Base-by-base conservation (phyloP, 2,888 invertebrate genomes). In the Ecliptopera silaceata region DNA sequence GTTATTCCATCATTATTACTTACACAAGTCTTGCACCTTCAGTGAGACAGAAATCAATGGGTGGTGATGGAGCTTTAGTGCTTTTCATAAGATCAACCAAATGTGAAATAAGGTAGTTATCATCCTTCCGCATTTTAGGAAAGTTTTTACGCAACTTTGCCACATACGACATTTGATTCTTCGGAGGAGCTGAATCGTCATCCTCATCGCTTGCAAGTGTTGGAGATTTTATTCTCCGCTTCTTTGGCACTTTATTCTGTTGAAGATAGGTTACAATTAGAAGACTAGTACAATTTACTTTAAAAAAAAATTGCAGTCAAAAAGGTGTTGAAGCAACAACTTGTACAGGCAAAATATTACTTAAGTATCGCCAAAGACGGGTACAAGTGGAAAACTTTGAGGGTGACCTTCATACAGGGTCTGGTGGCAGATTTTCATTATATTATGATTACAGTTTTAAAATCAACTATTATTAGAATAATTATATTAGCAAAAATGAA, bases 71-170 rank as follows among this genome's bases (percentile, higher is more conserved):
- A 1, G 78, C 69, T 36, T 79, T 82, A 0, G 75, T 64, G 20
- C 61, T 67, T 44, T 75, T 75, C 88, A 89, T 88, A 0, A 84
- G 76, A 42, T 75, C 74, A 4, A 77, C 73, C 11, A 90, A 61
- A 3, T 79, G 76, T 8, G 72, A 64, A 0, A 88, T 64, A 1
- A 90, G 64, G 6, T 71, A 60, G 1, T 80, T 71, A 3, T 70
- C 61, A 59, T 86, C 69, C 0, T 73, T 61, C n/a, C 59, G 66
- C 42, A 88, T 59, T 29, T 85, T 81, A 0, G 79, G 80, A 56
- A 81, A 77, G 18, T 74, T 54, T 13, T 79, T 66, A 15, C 70
- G 69, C 5, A 88, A 60, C 45, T 86, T 76, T 1, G 74, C 68
- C 2, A 89, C 79, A 72, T 80, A 84, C 1, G 48, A 53, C 8